Conservation (phyloP, 2,113 vertebrate genomes). For the Tympanuchus pallidicinctus region DNA sequence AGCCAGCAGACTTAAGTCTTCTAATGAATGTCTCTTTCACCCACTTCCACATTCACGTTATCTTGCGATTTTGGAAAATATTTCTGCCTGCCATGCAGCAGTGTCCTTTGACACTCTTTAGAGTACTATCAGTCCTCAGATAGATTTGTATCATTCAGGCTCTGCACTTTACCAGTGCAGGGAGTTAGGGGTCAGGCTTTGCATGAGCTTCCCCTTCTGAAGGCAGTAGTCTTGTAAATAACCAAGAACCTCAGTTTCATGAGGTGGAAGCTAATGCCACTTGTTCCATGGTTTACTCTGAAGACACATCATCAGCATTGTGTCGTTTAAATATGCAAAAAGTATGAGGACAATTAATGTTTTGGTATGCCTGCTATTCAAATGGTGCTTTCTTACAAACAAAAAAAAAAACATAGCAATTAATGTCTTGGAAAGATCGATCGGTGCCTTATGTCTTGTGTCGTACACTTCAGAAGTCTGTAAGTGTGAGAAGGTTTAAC, state of each 20-base stretch:
- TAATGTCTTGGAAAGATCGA: neutral
- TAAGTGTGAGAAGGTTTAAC: neutral
- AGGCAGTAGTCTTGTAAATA: neutral
- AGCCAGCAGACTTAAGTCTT: neutral
- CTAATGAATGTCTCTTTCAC: neutral
- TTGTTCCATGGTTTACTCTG: neutral
- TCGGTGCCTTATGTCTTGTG: neutral
- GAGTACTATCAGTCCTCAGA: neutral
- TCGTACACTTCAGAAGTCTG: neutral
- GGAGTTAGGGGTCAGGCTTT: neutral
- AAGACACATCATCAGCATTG: neutral
- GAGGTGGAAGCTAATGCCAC: neutral
- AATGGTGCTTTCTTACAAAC: neutral
- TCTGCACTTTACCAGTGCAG: neutral
- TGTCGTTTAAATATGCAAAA: conserved; percentile 28
- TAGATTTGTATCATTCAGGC: neutral
- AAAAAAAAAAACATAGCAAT: neutral
- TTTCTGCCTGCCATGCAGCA: neutral
- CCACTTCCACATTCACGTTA: neutral
- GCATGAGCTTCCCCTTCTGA: neutral
- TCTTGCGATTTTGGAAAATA: neutral
- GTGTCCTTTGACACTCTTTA: neutral
- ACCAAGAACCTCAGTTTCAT: neutral
- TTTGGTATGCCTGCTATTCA: neutral
- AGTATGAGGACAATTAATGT: neutral